Percentiles rank a stretch among this genome's conserved stretches.
phyloP scores from a whole-genome alignment of 2,797 vertebrate species.

The Phrynocephalus vlangalii region DNA sequence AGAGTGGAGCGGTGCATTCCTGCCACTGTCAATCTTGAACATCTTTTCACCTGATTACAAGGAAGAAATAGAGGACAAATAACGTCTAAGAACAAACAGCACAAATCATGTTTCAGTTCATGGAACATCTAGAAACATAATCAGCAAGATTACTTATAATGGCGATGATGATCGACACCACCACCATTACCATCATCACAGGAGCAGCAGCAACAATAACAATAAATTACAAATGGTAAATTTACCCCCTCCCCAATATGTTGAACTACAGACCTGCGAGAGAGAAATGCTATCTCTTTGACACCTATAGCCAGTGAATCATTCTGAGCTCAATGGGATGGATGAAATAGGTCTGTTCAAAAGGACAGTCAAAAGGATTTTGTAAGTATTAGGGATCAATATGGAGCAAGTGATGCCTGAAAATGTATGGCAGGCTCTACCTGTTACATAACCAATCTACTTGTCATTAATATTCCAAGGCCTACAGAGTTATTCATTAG shows the following conservation, averaged over 20 bases:
- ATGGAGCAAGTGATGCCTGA: not conserved
- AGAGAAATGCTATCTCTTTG: not conserved
- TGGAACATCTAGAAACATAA: not conserved
- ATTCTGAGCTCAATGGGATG: not conserved
- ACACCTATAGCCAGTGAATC: not conserved
- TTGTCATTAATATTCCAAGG: not conserved
- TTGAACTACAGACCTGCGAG: not conserved
- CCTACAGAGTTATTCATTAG: not conserved
- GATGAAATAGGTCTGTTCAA: not conserved
- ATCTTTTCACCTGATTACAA: slow-evolving; percentile 87
- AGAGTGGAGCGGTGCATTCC: slow-evolving; percentile 93
- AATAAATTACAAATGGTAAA: not conserved
- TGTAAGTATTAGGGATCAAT: not conserved
- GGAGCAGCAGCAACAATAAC: no score
- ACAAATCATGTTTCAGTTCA: not conserved
- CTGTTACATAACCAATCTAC: not conserved
- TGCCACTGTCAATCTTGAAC: slow-evolving; percentile 96
- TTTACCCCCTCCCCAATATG: not conserved
- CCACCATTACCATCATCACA: not conserved
- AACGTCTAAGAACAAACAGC: not conserved
- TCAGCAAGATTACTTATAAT: not conserved
- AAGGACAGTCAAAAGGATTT: not conserved
- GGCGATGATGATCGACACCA: not conserved
- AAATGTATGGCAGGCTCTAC: not conserved
- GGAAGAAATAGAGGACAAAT: slow-evolving; percentile 21